Percentiles rank a stretch among this genome's conserved stretches.
Evolutionary conservation across 2,113 vertebrate species (phyloP).

Genomic region (Prinia subflava): DNA sequence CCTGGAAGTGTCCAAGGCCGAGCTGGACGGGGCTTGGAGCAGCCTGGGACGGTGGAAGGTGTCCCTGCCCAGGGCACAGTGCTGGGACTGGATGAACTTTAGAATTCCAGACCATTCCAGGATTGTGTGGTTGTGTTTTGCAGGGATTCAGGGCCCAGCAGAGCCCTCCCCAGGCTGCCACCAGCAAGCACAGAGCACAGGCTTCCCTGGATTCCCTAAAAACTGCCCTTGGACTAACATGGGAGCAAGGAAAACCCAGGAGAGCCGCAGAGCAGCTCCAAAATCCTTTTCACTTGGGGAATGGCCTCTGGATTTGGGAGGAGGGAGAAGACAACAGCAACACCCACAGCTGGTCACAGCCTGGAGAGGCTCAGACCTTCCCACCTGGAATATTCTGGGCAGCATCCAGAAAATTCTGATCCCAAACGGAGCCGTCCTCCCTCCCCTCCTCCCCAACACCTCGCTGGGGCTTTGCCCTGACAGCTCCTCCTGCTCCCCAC

Average conservation of each 20-base stretch:
- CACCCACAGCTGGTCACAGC: not conserved
- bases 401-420: not conserved
- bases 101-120: not conserved
- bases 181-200: not conserved
- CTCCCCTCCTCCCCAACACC: not conserved
- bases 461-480: accelerated
- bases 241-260: not conserved
- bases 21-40: not conserved
- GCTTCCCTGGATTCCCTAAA: not conserved
- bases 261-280: not conserved
- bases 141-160: not conserved
- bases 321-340: not conserved
- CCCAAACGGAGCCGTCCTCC: not conserved
- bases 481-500: not conserved
- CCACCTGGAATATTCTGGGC: not conserved
- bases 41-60: not conserved
- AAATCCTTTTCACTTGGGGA: not conserved
- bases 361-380: not conserved
- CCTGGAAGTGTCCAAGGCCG: not conserved
- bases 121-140: not conserved
- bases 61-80: not conserved
- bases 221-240: not conserved
- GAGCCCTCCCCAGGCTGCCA: not conserved
- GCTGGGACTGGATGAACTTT: not conserved
- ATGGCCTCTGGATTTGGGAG: not conserved